Evolutionary conservation across 2,797 vertebrate genomes (phyloP), one percentile per base, ranked within the genome.

Genomic region (Pelobates cultripes): DNA sequence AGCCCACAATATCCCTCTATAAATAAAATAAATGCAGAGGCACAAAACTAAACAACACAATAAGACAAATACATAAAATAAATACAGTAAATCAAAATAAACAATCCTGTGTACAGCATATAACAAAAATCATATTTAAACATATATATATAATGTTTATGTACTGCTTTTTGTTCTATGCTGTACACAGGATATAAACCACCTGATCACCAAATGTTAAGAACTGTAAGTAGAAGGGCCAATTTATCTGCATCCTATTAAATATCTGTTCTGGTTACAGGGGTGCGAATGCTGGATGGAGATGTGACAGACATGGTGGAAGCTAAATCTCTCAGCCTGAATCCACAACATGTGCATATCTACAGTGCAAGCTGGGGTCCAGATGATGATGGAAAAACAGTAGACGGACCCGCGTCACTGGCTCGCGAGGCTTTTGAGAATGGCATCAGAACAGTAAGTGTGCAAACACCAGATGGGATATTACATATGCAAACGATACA

Each of bases 301-400:
- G 98, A 99, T 17, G 97, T 99, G 77, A 99, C 98, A 0, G 98
- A 99, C 87, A 99, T 99, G 98, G 98, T 99, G 45, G 98, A 99
- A 89, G 98, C 97, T 2, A 98, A 97, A 86, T 99, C 98, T 7
- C 92, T 99, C 43, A 97, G 97, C 85, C 95, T 99, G 28, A 96
- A 98, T 70, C 97, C 97, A 0, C 97, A 99, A 84, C 96, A 99
- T 82, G 97, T 99, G 12, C 97, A 99, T 88, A 97, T 99, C 87
- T 99, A 99, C 91, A 99, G 97, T 4, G 97, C 97, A 84, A 98
- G 97, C 91, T 99, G 98, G 98, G 98, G 98, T 28, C 98, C 98
- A 0, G 98, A 99, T 72, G 97, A 99, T 0, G 98, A 99, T 0
- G 98, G 98, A 45, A 99, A 99, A 90, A 99, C 98, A 0, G 98